A percentile compares a stretch with the other conserved stretches of the same genome.
Evolutionary conservation across 2,113 vertebrate species (phyloP).

Genomic region (Strigops habroptila): DNA sequence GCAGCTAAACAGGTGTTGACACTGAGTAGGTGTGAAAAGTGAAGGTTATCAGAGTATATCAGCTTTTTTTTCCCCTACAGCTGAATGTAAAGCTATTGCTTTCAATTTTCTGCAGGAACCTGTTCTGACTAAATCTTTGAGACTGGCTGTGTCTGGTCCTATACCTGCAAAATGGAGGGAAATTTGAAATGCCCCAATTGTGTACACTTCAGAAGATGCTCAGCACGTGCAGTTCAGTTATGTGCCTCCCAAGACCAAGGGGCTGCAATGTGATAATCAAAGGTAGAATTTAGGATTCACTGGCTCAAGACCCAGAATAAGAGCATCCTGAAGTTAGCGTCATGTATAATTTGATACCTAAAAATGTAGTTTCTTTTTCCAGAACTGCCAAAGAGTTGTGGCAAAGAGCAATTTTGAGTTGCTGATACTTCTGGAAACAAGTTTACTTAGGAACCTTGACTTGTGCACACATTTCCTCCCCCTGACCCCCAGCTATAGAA

Average conservation of each 20-base stretch:
- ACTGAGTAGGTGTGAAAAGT: slow-evolving; percentile 34
- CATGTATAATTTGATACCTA: not conserved
- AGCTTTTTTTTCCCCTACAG: not conserved
- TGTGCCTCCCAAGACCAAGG: not conserved
- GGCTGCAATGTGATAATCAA: not conserved
- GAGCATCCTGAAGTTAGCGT: not conserved
- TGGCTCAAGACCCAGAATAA: not conserved
- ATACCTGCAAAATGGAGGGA: not conserved
- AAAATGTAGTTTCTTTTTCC: not conserved
- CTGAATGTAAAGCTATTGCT: not conserved
- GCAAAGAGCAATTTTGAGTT: not conserved
- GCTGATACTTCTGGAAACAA: not conserved
- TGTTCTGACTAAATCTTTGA: not conserved
- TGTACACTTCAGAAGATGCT: not conserved
- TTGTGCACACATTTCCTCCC: not conserved
- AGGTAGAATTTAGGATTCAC: not conserved
- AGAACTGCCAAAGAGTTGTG: not conserved
- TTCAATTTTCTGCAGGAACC: not conserved
- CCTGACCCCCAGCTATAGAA: not conserved
- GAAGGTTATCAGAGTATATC: not conserved
- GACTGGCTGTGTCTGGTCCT: not conserved
- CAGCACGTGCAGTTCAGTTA: not conserved
- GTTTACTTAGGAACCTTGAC: not conserved
- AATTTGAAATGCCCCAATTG: not conserved
- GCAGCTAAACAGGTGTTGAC: slow-evolving; percentile 25